Conservation (phyloP, 2,113 vertebrate species). For the Cephalopterus ornatus region DNA sequence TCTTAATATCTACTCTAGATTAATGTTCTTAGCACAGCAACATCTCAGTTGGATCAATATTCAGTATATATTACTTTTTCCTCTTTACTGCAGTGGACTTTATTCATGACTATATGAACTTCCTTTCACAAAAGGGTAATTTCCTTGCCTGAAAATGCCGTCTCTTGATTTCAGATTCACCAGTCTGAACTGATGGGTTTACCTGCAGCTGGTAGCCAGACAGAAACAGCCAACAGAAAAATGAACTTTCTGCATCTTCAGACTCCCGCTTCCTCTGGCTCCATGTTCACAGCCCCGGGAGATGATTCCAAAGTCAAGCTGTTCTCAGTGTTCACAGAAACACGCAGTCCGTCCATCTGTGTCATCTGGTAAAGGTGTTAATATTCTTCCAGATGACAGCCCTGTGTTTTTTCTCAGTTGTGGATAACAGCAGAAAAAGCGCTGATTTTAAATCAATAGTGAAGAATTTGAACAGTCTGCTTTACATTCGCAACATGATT, state of each 20-base stretch:
- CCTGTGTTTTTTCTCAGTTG: background rate
- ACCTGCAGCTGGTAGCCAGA: slow-evolving; percentile 54
- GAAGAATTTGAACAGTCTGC: background rate
- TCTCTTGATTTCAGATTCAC: slow-evolving; percentile 34
- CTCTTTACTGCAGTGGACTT: background rate
- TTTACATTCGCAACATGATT: background rate
- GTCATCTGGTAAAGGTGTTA: slow-evolving; percentile 63
- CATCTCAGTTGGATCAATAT: background rate
- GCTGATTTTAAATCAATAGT: slow-evolving; percentile 34
- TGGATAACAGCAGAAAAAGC: background rate
- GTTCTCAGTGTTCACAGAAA: slow-evolving; percentile 26
- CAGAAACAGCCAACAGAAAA: background rate
- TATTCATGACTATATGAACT: slow-evolving; percentile 5
- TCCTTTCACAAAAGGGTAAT: slow-evolving; percentile 38
- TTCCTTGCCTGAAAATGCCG: slow-evolving; percentile 39
- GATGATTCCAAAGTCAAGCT: background rate
- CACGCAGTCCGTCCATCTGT: accelerated
- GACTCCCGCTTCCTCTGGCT: slow-evolving; percentile 30
- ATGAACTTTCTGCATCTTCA: slow-evolving; percentile 35
- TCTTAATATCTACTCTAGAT: background rate
- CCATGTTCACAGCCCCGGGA: slow-evolving; percentile 13
- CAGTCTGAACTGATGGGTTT: slow-evolving; percentile 38
- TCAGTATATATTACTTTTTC: background rate
- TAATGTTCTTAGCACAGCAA: slow-evolving; percentile 26
- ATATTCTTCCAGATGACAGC: slow-evolving; percentile 33